Evolutionary conservation across 1,140 invertebrate genomes (phyloP), one percentile per base, ranked within the genome.

Genomic region (Notospermus geniculatus): DNA sequence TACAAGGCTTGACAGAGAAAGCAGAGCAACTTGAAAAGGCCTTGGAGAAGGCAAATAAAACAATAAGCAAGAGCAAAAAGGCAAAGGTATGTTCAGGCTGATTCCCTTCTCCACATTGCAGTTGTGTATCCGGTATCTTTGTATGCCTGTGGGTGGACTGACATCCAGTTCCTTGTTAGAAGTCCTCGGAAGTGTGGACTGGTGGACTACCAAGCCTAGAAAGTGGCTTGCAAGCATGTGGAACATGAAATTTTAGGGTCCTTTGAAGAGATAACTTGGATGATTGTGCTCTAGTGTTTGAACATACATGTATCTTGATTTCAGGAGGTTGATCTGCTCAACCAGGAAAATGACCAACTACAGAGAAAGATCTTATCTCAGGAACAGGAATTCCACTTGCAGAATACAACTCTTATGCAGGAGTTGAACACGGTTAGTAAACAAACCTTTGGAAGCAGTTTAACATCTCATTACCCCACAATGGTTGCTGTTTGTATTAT

Each of bases 341-440:
- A 83, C 2, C 78, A 82, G 63, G 83, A 84, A 57, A 84, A 81
- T 75, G 80, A 83, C 50, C 71, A 66, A 41, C 70, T 85, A 9
- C 82, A 84, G 59, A 72, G 75, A 36, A 84, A 84, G 64, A 67
- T 85, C 15, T 72, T 76, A 41, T 82, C 77, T 64, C 83, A 85
- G 62, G 84, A 85, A 63, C 82, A 85, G 61, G 83, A 85, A 46
- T 85, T 84, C 66, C 71, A 79, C 22, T 67, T 84, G 23, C 84
- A 85, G 67, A 84, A 85, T 67, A 72, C 80, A 60, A 83, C 82
- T 7, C 68, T 85, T 5, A 80, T 85, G 73, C 72, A 82, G 60
- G 83, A 84, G 66, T 64, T 84, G 19, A 73, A 76, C n/a, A 65
- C 66, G 56, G 82, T 83, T 67, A 75, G 71, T 68, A 30, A 17